Conservation (phyloP, 2,888 invertebrate species). For the Spisula solida region DNA sequence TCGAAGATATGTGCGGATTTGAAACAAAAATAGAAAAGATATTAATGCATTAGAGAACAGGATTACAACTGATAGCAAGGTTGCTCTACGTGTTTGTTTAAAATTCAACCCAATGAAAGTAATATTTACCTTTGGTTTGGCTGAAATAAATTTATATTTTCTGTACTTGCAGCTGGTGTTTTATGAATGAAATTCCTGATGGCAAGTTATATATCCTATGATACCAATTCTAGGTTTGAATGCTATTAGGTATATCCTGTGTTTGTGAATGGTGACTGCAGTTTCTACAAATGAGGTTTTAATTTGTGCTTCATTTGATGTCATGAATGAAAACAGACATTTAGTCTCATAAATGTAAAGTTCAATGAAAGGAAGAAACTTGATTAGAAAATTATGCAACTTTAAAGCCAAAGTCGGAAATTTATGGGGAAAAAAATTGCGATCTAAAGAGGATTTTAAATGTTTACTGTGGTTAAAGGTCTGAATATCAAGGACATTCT, state of each 20-base stretch:
- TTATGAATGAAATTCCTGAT: conserved; percentile 43
- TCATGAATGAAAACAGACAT: neutral
- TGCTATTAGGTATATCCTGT: neutral
- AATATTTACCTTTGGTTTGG: conserved; percentile 33
- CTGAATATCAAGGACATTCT: no score
- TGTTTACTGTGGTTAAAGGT: no score
- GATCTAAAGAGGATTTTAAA: no score
- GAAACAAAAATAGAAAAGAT: conserved; percentile 29
- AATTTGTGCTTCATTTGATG: neutral
- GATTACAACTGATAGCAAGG: conserved; percentile 35
- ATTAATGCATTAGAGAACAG: conserved; percentile 48
- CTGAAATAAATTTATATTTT: conserved; percentile 39
- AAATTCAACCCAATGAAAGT: conserved; percentile 41
- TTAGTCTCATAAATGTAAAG: neutral
- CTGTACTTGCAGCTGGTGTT: conserved; percentile 29
- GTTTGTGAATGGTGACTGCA: conserved; percentile 6
- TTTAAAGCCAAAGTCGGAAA: neutral
- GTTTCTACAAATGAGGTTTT: neutral
- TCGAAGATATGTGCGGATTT: conserved; percentile 37
- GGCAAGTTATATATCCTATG: conserved; percentile 20
- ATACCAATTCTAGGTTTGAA: conserved; percentile 3
- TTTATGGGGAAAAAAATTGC: neutral
- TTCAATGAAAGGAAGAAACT: neutral
- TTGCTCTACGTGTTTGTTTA: conserved; percentile 36
- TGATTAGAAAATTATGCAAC: conserved; percentile 19